Base-by-base conservation (phyloP, 92 coral and sea anemone genomes). In the Desmophyllum pertusum region DNA sequence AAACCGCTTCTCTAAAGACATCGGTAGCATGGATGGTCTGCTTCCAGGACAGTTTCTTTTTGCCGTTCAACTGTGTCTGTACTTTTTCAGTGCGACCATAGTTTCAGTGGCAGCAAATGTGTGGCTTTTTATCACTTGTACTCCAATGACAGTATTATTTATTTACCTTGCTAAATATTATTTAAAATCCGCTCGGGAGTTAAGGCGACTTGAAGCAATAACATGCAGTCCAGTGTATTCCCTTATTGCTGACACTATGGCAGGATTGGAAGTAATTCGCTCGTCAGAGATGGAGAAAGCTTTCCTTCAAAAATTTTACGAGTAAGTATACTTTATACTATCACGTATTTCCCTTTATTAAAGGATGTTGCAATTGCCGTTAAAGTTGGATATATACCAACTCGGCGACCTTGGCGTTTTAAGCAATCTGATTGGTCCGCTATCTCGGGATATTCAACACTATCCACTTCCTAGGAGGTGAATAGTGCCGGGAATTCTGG, bases 181-280 rank as follows among this genome's bases (percentile, higher is more conserved):
- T 31, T 83, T 94, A 50, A 92, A 77, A 70, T 89, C 98, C 25
- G 87, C 95, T n/a, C 85, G 98, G 25, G 98, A 94, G 41, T 83
- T 94, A 33, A 91, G 92, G 74, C 90, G 98, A 25, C 55, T 94
- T 4, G 98, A 94, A 63, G 93, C 98, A 23, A 68, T 89, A 37
- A 92, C 68, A 6, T 73, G 78, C 62, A 73, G 78, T 73, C 63
- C 78, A 45, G 39, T 73, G 63, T 73, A 73, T 31, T 76, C 80
- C 27, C 51, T 14, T 25, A 55, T 76, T 36, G 68, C 80, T 23
- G 80, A 76, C 19, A 76, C 68, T 1, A 19, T 76, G 68, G 23
- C 68, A 35, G 80, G 80, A 37, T 55, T 57, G 23, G 81, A 76
- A 53, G n/a, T 76, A 10, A 76, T 76, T 57, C 81, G 81, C 68